These are phyloP conservation scores for Neuroscelio doddi DNA, from an alignment of 2,888 invertebrate species.

Conservation along the genomic window DNA sequence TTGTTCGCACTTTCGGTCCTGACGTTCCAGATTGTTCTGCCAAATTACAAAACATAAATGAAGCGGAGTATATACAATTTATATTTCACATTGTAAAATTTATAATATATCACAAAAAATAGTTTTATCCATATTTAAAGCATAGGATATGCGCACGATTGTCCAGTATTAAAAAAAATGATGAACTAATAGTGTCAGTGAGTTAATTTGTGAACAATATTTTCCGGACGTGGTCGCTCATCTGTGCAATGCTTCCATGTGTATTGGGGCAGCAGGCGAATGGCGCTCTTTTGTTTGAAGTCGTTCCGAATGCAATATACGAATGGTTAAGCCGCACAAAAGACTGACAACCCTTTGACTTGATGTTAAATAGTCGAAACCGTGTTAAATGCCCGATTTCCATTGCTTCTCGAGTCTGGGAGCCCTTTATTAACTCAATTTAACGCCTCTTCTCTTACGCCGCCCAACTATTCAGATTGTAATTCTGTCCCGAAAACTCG, in stretches of 20 bases:
- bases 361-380: slow-evolving; percentile 44
- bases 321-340: slow-evolving; percentile 41
- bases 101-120: too few relatives aligned
- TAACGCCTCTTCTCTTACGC: slow-evolving; percentile 25
- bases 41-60: too few relatives aligned
- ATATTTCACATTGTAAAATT: too few relatives aligned
- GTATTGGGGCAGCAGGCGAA: slow-evolving; percentile 37
- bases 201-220: slow-evolving; percentile 21
- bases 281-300: slow-evolving; percentile 41
- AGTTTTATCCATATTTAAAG: too few relatives aligned
- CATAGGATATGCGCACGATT: too few relatives aligned
- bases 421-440: slow-evolving; percentile 46
- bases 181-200: too few relatives aligned
- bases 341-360: slow-evolving; percentile 43
- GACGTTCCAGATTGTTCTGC: too few relatives aligned
- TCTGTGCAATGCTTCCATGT: slow-evolving; percentile 17
- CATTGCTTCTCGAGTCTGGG: slow-evolving; percentile 21
- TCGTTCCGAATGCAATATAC: slow-evolving; percentile 34
- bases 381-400: slow-evolving; percentile 45
- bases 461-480: slow-evolving; percentile 18
- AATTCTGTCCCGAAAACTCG: slow-evolving; percentile 30
- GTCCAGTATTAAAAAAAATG: too few relatives aligned
- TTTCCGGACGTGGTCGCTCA: slow-evolving; percentile 20
- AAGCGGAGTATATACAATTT: too few relatives aligned
- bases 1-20: too few relatives aligned